Evolutionary conservation across 2,113 vertebrate genomes (phyloP), one percentile per base, ranked within the genome.

Genomic region (Amphiprion percula): DNA sequence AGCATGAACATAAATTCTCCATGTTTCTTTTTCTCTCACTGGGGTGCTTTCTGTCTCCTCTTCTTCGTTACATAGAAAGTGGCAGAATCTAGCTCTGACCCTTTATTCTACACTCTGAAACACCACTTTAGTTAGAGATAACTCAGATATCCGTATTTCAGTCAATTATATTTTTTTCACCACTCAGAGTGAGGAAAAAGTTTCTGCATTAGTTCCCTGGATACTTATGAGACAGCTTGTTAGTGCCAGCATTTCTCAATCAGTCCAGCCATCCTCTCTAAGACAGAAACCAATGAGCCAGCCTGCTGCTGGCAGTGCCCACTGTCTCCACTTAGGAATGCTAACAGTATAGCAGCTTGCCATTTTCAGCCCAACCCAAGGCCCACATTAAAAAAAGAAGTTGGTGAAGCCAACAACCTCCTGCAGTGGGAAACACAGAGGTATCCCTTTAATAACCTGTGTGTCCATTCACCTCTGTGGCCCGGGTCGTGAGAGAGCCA

Each of bases 401-500:
- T 49, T 33, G 39, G 37, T 6, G 41, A 50, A 54, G 68, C 33
- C 55, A 66, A n/a, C n/a, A 37, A 19, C 30, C 10, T 21, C 15
- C 58, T 12, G 28, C 33, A 55, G 23, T 41, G 6, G 61, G 17
- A 39, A 64, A 55, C n/a, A 37, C 37, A 11, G 10, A 55, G 44
- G 63, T 71, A 49, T 77, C 80, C 68, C 61, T 78, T 68, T 52
- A 79, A 52, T 65, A 68, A 74, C 62, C 56, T 3, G 54, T 47
- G 56, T 24, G 72, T 65, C 65, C 63, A 46, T 60, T 17, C 50
- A 70, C 10, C 74, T 79, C 49, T 39, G 30, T 54, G 59, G 55
- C 30, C 59, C 0, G 26, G 76, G 75, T 76, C 72, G 44, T 83
- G 75, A 77, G 86, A 88, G 72, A 80, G 64, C 39, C 47, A 56